Conservation (phyloP, 2,797 vertebrate species). For the Acanthiza pusilla region DNA sequence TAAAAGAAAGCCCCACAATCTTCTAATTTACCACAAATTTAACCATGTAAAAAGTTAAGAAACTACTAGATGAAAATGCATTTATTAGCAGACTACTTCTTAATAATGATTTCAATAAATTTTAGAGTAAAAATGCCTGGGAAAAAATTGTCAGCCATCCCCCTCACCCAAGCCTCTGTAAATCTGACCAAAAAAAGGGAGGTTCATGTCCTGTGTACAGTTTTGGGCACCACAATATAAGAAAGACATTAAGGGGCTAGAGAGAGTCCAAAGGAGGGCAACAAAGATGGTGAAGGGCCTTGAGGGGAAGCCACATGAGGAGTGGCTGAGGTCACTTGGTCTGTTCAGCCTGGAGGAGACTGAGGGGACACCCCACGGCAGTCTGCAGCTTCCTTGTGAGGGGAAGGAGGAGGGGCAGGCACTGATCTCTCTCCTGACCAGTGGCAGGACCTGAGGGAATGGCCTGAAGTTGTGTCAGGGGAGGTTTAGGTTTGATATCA, state of each 20-base stretch:
- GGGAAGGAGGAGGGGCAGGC: neutral
- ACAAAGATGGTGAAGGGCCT: neutral
- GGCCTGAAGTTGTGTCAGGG: neutral
- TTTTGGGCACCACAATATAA: neutral
- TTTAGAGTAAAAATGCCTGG: neutral
- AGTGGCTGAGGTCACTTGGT: neutral
- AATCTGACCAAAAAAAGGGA: neutral
- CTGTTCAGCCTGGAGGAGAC: neutral
- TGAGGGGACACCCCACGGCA: neutral
- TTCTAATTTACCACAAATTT: neutral
- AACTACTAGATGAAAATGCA: neutral
- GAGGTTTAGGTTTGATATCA: fast-evolving
- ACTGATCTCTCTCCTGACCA: neutral
- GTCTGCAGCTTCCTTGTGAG: fast-evolving
- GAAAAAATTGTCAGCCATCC: neutral
- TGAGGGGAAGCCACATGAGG: fast-evolving
- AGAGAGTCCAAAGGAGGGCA: neutral
- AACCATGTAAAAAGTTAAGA: neutral
- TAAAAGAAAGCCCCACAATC: neutral
- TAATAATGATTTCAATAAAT: neutral
- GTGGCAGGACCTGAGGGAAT: neutral
- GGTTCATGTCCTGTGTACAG: neutral
- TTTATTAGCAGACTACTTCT: neutral
- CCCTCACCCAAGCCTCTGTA: neutral
- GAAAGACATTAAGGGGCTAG: neutral